phyloP scores from a whole-genome alignment of 1,140 invertebrate genomes.

The Hetaerina americana region DNA sequence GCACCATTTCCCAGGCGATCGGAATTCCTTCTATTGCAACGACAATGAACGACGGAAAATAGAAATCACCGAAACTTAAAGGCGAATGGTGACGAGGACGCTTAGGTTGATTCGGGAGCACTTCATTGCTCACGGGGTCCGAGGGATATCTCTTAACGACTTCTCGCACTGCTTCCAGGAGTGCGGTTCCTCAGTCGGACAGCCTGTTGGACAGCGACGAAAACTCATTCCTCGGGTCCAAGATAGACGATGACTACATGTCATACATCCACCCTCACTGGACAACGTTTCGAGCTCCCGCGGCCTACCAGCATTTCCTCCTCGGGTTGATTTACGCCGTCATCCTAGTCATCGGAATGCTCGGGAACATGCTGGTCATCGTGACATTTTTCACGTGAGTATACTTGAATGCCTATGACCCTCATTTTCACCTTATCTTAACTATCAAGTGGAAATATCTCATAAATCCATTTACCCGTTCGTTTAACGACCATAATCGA shows the following conservation, averaged over 20 bases:
- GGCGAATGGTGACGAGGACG: too few species aligned
- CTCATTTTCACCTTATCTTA: conserved; percentile 22
- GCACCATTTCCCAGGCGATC: too few species aligned
- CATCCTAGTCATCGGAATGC: conserved; percentile 48
- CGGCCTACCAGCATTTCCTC: conserved; percentile 56
- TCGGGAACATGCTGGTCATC: conserved; percentile 68
- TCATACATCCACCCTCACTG: conserved; percentile 34
- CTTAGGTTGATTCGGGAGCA: too few species aligned
- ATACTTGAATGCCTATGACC: conserved; percentile 23
- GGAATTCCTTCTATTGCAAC: too few species aligned
- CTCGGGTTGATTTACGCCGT: conserved; percentile 56
- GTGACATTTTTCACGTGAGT: conserved; percentile 70
- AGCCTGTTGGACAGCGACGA: too few species aligned
- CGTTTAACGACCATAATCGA: neutral
- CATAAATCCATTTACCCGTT: neutral
- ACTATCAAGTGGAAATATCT: too few species aligned
- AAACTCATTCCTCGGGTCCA: neutral
- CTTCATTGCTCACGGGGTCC: too few species aligned
- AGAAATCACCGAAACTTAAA: too few species aligned
- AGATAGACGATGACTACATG: neutral
- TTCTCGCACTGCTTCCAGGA: too few species aligned
- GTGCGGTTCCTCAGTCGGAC: too few species aligned
- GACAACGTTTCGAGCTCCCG: conserved; percentile 50
- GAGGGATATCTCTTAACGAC: too few species aligned
- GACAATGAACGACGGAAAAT: too few species aligned